Evolutionary conservation across 2,888 invertebrate species (phyloP).

Genomic region (Hirtodrosophila duncani): DNA sequence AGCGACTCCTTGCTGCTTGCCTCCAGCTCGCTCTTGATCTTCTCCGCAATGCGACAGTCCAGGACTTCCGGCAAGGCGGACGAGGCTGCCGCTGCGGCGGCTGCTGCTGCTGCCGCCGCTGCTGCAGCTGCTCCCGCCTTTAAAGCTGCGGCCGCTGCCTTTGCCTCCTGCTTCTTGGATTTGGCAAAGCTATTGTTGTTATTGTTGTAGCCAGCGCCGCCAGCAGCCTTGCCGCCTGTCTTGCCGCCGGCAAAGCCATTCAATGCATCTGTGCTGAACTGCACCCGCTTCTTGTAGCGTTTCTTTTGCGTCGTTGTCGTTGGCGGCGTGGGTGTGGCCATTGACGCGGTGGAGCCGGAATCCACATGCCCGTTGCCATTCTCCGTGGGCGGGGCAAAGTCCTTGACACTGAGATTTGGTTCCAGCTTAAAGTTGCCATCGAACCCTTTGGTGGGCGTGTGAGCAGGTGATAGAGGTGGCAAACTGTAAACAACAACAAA

Average conservation of each 20-base stretch:
- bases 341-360: constrained; percentile 18
- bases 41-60: constrained; percentile 78
- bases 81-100: constrained; percentile 44
- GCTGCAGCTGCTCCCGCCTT: constrained; percentile 42
- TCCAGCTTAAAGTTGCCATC: constrained; percentile 77
- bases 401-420: constrained; percentile 77
- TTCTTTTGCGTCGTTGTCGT: constrained; percentile 59
- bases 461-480: constrained; percentile 73
- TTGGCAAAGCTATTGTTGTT: constrained; percentile 48
- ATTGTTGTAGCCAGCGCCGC: constrained; percentile 2
- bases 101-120: constrained; percentile 54
- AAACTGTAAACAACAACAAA: too few relatives aligned
- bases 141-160: constrained; percentile 58
- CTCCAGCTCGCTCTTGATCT: constrained; percentile 78
- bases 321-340: constrained; percentile 53
- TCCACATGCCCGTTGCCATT: constrained; percentile 46
- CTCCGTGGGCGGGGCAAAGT: constrained; percentile 67
- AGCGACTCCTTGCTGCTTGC: constrained; percentile 70
- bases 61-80: constrained; percentile 74
- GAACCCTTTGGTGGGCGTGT: constrained; percentile 76
- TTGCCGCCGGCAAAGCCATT: constrained; percentile 61
- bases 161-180: constrained; percentile 74
- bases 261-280: constrained; percentile 74
- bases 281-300: constrained; percentile 77
- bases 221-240: neutral